Percentiles rank a stretch among this genome's conserved stretches.
Evolutionary conservation across 1,140 invertebrate species (phyloP).

Genomic region (Sinella curviseta): DNA sequence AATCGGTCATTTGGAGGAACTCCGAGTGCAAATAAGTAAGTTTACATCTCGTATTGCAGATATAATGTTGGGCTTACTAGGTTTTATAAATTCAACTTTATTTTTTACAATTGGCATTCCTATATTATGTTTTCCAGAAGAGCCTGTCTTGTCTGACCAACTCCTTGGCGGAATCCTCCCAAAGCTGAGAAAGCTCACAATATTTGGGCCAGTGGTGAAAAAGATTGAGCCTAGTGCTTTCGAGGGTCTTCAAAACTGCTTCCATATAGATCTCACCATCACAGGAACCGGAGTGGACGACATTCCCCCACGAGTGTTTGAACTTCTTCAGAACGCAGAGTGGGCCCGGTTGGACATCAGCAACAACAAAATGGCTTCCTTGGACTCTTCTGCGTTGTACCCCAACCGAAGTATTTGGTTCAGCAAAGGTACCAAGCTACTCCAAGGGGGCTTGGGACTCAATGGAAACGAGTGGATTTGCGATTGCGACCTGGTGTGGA

Average conservation of each 20-base stretch:
- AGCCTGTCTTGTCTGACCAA: constrained; percentile 69
- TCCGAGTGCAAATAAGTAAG: constrained; percentile 68
- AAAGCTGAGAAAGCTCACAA: constrained; percentile 75
- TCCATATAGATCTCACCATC: constrained; percentile 73
- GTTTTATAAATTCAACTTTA: constrained; percentile 47
- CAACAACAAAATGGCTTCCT: constrained; percentile 74
- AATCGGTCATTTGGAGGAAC: constrained; percentile 62
- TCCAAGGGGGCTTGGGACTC: constrained; percentile 76
- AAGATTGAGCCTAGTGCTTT: constrained; percentile 72
- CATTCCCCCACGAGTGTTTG: constrained; percentile 74
- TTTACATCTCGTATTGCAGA: too few relatives aligned
- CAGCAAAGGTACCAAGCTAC: constrained; percentile 74
- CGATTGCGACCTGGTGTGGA: constrained; percentile 84
- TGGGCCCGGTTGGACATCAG: constrained; percentile 79
- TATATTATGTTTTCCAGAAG: too few relatives aligned
- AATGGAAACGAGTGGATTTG: constrained; percentile 81
- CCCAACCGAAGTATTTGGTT: constrained; percentile 80
- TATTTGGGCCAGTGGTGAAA: constrained; percentile 71
- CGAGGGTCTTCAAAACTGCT: constrained; percentile 55
- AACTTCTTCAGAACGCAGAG: constrained; percentile 71
- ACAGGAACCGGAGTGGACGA: constrained; percentile 71
- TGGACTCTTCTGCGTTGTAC: constrained; percentile 79
- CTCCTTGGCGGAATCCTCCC: constrained; percentile 70
- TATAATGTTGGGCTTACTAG: constrained; percentile 46
- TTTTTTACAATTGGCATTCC: too few relatives aligned